Base-by-base conservation (phyloP, 2,888 invertebrate genomes). In the Clusia tigrina region DNA sequence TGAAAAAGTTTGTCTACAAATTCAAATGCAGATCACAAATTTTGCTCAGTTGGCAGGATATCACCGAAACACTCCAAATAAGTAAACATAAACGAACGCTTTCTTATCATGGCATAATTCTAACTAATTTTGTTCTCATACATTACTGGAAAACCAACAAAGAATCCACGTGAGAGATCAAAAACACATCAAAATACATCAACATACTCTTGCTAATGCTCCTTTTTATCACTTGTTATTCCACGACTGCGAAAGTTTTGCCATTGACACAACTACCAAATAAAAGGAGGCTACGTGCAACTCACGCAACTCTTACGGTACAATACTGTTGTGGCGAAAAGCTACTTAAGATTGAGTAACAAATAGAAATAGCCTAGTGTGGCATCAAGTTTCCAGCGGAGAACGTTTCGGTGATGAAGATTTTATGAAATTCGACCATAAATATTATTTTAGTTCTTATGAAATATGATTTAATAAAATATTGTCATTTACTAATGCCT, bases 281-380 rank as follows among this genome's bases (percentile, higher is more conserved):
- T 42, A 6, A 42, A 42, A 15, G 42, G 42, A 9, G n/a, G 9
- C n/a, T 42, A 9, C 32, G 12, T 32, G 32, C 32, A 32, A 32
- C 12, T 6, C 12, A 32, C 32, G 32, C 32, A 32, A 32, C 42
- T 48, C 48, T 20, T 48, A 48, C 48, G 3, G 48, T 48, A 48
- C 22, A 48, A 23, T 54, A n/a, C 54, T 6, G 52, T 12, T 25
- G 25, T 24, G 9, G 2, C 22, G 5, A 20, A 9, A 23, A 58
- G 65, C 62, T 67, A 67, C 67, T 67, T 67, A 67, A 67, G 67
- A 52, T 60, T 62, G 62, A 58, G 67, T 60, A 60, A 62, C 58
- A 24, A 55, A 58, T 51, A 60, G 42, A 42, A 42, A 24, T 23
- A 15, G 61, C 61, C 37, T 61, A 64, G 64, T 64, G 54, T 57